Conservation (phyloP, 2,888 invertebrate genomes). For the Caenorhabditis sp. region DNA sequence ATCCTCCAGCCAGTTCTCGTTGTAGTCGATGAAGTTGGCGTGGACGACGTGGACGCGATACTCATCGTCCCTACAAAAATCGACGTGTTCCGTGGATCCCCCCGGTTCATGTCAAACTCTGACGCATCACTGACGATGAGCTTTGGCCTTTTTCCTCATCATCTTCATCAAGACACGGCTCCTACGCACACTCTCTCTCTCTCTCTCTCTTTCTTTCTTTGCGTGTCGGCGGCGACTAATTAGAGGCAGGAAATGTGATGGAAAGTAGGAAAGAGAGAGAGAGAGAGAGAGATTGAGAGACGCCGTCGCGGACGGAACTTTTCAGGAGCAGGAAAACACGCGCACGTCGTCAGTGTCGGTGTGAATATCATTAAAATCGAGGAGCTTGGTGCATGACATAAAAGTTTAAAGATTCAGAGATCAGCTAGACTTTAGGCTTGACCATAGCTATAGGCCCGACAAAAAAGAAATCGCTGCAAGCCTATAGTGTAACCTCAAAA, state of each 20-base stretch:
- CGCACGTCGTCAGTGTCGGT: too few species aligned
- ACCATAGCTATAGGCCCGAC: not conserved
- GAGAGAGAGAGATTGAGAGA: conserved; percentile 7
- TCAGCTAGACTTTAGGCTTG: not conserved
- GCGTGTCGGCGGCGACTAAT: conserved; percentile 15
- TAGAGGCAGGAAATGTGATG: conserved; percentile 11
- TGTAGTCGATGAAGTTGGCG: conserved; percentile 28
- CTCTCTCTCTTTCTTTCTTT: too few species aligned
- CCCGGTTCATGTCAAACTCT: conserved; percentile 4
- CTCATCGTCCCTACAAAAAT: conserved; percentile 12
- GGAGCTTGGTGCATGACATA: too few species aligned
- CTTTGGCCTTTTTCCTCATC: not conserved
- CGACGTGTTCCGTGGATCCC: conserved; percentile 8
- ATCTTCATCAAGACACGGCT: conserved; percentile 5
- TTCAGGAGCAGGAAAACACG: not conserved
- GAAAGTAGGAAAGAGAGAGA: not conserved
- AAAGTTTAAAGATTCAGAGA: too few species aligned
- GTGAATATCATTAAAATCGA: too few species aligned
- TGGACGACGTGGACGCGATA: conserved; percentile 18
- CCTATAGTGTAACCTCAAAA: not conserved
- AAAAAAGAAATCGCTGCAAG: not conserved
- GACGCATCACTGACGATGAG: conserved; percentile 22
- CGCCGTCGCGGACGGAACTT: conserved; percentile 14
- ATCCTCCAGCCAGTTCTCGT: not conserved
- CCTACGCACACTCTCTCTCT: too few species aligned